Evolutionary conservation across 2,888 invertebrate species (phyloP).

Genomic region (Meloe dianella): DNA sequence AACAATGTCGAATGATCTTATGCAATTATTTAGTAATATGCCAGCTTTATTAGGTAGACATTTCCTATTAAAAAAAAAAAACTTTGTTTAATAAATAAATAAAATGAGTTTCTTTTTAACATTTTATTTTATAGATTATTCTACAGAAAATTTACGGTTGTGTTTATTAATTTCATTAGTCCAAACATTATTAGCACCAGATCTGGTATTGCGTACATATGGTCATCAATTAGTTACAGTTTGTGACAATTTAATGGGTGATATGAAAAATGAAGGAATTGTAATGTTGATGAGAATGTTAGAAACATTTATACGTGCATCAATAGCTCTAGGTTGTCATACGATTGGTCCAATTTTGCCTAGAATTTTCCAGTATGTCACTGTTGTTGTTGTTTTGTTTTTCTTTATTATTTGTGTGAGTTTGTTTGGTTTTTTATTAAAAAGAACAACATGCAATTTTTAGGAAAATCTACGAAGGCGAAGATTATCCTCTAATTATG

Average conservation of each 20-base stretch:
- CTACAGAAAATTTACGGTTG: constrained; percentile 79
- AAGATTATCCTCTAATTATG: constrained; percentile 76
- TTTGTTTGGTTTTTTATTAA: too few species aligned
- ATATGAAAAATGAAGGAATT: constrained; percentile 77
- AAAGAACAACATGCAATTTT: constrained; percentile 32
- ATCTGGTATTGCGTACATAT: constrained; percentile 75
- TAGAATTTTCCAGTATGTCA: constrained; percentile 66
- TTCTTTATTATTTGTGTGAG: too few species aligned
- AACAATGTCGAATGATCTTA: constrained; percentile 67
- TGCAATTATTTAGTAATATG: constrained; percentile 78
- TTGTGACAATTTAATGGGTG: constrained; percentile 75
- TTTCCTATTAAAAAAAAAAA: too few species aligned
- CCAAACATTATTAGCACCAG: constrained; percentile 80
- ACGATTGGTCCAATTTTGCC: constrained; percentile 70
- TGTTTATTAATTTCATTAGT: constrained; percentile 83
- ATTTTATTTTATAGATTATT: constrained; percentile 69
- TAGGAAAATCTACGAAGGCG: constrained; percentile 71
- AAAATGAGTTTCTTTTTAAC: too few species aligned
- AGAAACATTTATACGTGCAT: constrained; percentile 77
- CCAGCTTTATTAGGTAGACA: constrained; percentile 74
- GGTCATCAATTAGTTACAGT: constrained; percentile 74
- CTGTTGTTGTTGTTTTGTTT: constrained; percentile 29
- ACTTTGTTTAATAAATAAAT: constrained; percentile 19
- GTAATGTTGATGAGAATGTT: constrained; percentile 76
- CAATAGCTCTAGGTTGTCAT: constrained; percentile 75